Percentiles rank a stretch among this genome's conserved stretches.
phyloP scores from a whole-genome alignment of 2,888 invertebrate species.

The Drosophila yooni region DNA sequence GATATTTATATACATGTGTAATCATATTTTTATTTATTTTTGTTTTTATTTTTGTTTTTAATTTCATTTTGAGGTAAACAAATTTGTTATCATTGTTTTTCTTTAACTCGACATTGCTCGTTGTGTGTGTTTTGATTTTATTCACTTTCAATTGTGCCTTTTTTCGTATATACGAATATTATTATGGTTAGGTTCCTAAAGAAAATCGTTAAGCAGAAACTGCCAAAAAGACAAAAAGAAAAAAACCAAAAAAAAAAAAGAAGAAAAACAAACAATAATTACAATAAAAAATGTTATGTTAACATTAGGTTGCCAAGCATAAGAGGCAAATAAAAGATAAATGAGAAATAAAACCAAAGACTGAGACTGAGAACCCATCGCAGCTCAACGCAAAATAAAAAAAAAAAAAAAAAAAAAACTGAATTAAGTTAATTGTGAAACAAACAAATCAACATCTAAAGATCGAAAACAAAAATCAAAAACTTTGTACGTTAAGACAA shows the following conservation, averaged over 20 bases:
- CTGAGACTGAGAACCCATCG: constrained; percentile 51
- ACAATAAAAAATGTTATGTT: neutral
- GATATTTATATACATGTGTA: constrained; percentile 1
- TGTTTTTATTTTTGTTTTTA: constrained; percentile 2
- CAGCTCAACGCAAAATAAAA: constrained; percentile 28
- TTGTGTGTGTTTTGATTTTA: neutral
- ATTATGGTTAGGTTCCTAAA: constrained; percentile 50
- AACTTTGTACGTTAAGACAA: constrained; percentile 58
- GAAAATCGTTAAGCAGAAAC: constrained; percentile 38
- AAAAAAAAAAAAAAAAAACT: constrained; percentile 4
- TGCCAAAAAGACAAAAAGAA: constrained; percentile 37
- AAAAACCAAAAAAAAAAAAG: neutral
- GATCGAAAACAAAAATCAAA: constrained; percentile 63
- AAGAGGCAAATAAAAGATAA: constrained; percentile 16
- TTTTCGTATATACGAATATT: constrained; percentile 18
- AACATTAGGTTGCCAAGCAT: constrained; percentile 24
- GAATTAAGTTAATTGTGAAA: constrained; percentile 20
- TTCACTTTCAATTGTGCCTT: constrained; percentile 1
- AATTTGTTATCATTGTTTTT: constrained; percentile 17
- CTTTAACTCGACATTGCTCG: neutral
- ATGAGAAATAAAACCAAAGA: constrained; percentile 45
- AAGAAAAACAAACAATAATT: neutral
- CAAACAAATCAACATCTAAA: constrained; percentile 51
- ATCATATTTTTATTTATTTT: constrained; percentile 2
- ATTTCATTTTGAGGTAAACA: constrained; percentile 13